A percentile compares a stretch with the other conserved stretches of the same genome.
Evolutionary conservation across 1,140 invertebrate genomes (phyloP).

Genomic region (Goniozus legneri): DNA sequence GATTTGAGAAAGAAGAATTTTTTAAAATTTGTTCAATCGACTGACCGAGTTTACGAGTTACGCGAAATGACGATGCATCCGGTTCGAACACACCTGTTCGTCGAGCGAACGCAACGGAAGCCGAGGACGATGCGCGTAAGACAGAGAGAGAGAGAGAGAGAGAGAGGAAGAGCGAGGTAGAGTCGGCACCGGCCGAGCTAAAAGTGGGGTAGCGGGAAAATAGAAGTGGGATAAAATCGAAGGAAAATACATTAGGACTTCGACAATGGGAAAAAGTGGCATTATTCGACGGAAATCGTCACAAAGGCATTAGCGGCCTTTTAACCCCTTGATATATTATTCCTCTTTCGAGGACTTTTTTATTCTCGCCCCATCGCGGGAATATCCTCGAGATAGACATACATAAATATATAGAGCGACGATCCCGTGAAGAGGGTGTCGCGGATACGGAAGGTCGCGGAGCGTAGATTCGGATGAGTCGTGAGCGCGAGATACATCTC

Average conservation of each 20-base stretch:
- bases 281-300: conserved; percentile 28
- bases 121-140: not conserved
- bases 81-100: not conserved
- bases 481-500: no score
- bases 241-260: conserved; percentile 37
- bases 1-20: no score
- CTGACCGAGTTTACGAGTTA: no score
- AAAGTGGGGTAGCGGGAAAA: conserved; percentile 16
- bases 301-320: conserved; percentile 50
- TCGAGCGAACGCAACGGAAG: not conserved
- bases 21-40: no score
- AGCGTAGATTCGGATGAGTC: no score
- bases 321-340: conserved; percentile 53
- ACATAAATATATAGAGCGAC: conserved; percentile 19
- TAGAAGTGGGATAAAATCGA: conserved; percentile 22
- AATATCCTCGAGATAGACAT: conserved; percentile 45
- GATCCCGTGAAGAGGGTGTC: no score
- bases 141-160: not conserved
- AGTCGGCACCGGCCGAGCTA: not conserved
- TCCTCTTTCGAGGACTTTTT: conserved; percentile 33
- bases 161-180: not conserved
- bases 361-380: no score
- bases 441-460: no score
- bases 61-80: conserved; percentile 7
- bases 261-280: conserved; percentile 37